Evolutionary conservation across 2,888 invertebrate species (phyloP).

Genomic region (Cordilura impudica): DNA sequence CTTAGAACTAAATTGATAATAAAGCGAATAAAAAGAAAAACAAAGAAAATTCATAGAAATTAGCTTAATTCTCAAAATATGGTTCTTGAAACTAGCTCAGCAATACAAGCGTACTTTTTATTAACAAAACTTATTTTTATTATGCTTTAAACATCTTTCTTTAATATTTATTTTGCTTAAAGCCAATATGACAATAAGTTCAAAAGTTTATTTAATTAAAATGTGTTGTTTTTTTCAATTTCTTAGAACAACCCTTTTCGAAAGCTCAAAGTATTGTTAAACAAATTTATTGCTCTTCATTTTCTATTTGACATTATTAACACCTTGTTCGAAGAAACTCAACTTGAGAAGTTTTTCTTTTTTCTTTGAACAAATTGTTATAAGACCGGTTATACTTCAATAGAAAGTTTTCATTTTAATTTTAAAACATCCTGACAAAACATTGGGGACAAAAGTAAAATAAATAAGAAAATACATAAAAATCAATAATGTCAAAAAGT

Average conservation of each 20-base stretch:
- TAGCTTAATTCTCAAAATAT: too few species aligned
- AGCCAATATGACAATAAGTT: too few species aligned
- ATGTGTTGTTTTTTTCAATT: too few species aligned
- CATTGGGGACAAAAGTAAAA: not conserved
- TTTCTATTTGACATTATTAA: not conserved
- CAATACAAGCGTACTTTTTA: too few species aligned
- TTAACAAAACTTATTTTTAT: too few species aligned
- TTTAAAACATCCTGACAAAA: not conserved
- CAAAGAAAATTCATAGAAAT: too few species aligned
- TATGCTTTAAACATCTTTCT: too few species aligned
- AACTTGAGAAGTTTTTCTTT: not conserved
- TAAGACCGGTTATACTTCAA: not conserved
- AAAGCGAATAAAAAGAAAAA: too few species aligned
- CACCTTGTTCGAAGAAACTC: not conserved
- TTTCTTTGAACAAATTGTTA: not conserved
- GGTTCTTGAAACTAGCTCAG: too few species aligned
- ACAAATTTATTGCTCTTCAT: not conserved
- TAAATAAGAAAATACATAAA: not conserved
- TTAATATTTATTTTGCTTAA: too few species aligned
- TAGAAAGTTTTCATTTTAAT: not conserved
- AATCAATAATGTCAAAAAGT: conserved; percentile 37
- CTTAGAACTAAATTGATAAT: too few species aligned
- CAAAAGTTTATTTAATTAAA: too few species aligned
- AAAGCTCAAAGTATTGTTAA: not conserved
- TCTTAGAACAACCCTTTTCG: not conserved